Base-by-base conservation (phyloP, 1,140 invertebrate genomes). In the Megathymus violae region DNA sequence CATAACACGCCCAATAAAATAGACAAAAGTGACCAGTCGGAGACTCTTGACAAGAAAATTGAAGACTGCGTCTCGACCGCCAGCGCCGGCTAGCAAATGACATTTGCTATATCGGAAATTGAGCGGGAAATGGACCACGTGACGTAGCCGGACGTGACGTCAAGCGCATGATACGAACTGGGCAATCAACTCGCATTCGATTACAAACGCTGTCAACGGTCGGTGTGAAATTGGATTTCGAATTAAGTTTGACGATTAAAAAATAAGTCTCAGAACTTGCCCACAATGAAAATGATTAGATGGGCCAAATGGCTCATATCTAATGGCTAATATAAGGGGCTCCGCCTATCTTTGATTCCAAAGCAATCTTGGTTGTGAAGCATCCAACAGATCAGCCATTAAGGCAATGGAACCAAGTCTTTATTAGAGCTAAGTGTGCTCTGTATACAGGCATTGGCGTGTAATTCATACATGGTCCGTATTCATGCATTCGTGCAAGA, bases 111-210 rank as follows among this genome's bases (percentile, higher is more conserved):
- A 71, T 74, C 51, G 85, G 83, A 88, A 82, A 88, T 88, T 84
- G 81, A 54, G 46, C 73, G 69, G 83, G 84, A 88, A 85, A 88
- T 87, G 75, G 80, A 76, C 70, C 78, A 82, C 76, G 74, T 81
- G 83, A 80, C 78, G 76, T 64, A 64, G 72, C 76, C 78, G 78
- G 85, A 81, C 62, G 74, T 80, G 78, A 74, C 77, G 78, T 82
- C 82, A 84, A 74, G 70, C 69, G 70, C 65, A 73, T 74, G 72
- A 79, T 73, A 77, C 71, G 76, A 76, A 81, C 79, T 76, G 78
- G 75, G 82, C 79, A 88, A 88, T 86, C 83, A 80, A 68, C 64
- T 67, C 58, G 64, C 69, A 83, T 88, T 88, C 78, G 81, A 88
- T 88, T 85, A 88, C 61, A 60, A 48, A 58, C 51, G 61, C 34